Percentiles rank a stretch among this genome's conserved stretches.
These are phyloP conservation scores for Drosophila maculinotata DNA, from an alignment of 2,888 invertebrate species.

Conservation along the genomic window DNA sequence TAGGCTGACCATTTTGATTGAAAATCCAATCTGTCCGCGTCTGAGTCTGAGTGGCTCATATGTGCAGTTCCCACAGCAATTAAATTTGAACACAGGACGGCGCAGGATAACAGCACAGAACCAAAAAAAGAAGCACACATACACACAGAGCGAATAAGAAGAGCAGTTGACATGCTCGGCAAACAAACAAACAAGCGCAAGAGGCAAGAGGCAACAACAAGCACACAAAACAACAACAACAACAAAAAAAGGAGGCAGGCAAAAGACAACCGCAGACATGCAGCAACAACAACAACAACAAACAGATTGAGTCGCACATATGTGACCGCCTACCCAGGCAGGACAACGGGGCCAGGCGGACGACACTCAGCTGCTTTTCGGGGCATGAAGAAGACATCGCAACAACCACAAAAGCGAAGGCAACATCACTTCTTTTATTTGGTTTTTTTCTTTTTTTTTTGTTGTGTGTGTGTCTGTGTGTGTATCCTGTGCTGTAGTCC, in stretches of 20 bases:
- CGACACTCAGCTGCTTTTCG: slow-evolving; percentile 68
- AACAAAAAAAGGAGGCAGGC: slow-evolving; percentile 50
- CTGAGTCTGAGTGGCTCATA: slow-evolving; percentile 79
- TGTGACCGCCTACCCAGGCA: slow-evolving; percentile 46
- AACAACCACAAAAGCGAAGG: slow-evolving; percentile 60
- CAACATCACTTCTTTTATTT: slow-evolving; percentile 29
- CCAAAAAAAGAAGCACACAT: slow-evolving; percentile 4
- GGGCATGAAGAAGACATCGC: slow-evolving; percentile 73
- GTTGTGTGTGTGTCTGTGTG: slow-evolving; percentile 16
- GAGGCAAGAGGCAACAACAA: slow-evolving; percentile 38
- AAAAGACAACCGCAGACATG: slow-evolving; percentile 78
- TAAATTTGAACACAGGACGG: slow-evolving; percentile 81
- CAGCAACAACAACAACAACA: slow-evolving; percentile 38
- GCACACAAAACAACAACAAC: slow-evolving; percentile 26
- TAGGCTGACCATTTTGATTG: slow-evolving; percentile 74
- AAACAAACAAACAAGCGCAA: slow-evolving; percentile 68
- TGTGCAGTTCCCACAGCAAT: slow-evolving; percentile 85
- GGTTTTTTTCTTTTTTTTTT: slow-evolving; percentile 9
- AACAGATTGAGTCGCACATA: slow-evolving; percentile 43
- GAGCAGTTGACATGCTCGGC: slow-evolving; percentile 71
- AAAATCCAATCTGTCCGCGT: slow-evolving; percentile 74
- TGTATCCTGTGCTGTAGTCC: slow-evolving; percentile 53
- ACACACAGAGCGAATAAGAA: slow-evolving; percentile 7
- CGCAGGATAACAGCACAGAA: slow-evolving; percentile 56
- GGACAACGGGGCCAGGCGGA: slow-evolving; percentile 33